Evolutionary conservation across 2,888 invertebrate genomes (phyloP).

Genomic region (Macrostomum cliftonense): DNA sequence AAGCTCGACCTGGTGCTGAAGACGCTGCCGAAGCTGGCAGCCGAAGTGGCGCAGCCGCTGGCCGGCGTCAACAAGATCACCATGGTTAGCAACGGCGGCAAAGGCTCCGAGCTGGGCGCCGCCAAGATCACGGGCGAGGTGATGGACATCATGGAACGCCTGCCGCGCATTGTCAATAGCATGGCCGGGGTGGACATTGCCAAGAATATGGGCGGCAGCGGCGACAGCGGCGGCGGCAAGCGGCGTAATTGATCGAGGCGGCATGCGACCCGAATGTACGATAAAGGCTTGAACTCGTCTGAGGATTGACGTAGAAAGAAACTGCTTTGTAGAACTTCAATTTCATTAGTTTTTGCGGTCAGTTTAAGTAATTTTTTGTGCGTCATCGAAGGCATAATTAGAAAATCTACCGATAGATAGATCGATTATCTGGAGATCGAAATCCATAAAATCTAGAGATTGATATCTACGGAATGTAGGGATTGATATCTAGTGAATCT

Average conservation of each 20-base stretch:
- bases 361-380: too few relatives aligned
- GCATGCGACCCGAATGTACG: too few relatives aligned
- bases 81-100: constrained; percentile 41
- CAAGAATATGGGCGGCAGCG: constrained; percentile 19
- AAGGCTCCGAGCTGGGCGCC: constrained; percentile 61
- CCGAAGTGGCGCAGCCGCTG: constrained; percentile 11
- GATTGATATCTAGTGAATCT: too few relatives aligned
- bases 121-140: constrained; percentile 84
- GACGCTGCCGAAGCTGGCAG: constrained; percentile 55
- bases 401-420: too few relatives aligned
- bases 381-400: too few relatives aligned
- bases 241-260: constrained; percentile 10
- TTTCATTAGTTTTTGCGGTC: too few relatives aligned
- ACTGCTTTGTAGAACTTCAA: too few relatives aligned
- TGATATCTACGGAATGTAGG: too few relatives aligned
- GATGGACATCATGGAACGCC: constrained; percentile 69
- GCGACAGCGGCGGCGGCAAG: constrained; percentile 14
- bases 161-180: constrained; percentile 70
- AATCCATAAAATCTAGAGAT: too few relatives aligned
- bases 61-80: constrained; percentile 7
- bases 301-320: too few relatives aligned
- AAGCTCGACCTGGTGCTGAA: constrained; percentile 72
- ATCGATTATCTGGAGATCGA: too few relatives aligned
- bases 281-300: too few relatives aligned
- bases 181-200: constrained; percentile 78